These are phyloP conservation scores for Stichodactyla mertensii DNA, from an alignment of 64 coral and sea anemone genomes.

Conservation along the genomic window DNA sequence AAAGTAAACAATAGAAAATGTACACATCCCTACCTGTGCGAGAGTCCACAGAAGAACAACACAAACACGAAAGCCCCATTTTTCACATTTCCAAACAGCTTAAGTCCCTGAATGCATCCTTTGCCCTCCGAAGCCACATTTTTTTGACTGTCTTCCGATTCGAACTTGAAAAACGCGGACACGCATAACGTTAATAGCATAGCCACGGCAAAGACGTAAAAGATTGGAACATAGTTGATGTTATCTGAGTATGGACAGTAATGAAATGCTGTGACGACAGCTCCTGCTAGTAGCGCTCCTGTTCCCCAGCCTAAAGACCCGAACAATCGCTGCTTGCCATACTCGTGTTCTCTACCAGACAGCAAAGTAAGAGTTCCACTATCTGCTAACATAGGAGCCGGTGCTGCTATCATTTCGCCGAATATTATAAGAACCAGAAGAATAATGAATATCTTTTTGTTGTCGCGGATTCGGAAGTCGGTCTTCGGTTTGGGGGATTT, in stretches of 20 bases:
- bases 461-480: slow-evolving; percentile 77
- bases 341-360: slow-evolving; percentile 62
- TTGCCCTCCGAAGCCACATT: not conserved
- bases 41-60: slow-evolving; percentile 72
- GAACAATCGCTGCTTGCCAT: slow-evolving; percentile 73
- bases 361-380: slow-evolving; percentile 67
- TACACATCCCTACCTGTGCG: slow-evolving; percentile 36
- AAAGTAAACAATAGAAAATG: not conserved
- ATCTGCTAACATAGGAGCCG: slow-evolving; percentile 78
- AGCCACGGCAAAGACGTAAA: slow-evolving; percentile 75
- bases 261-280: slow-evolving; percentile 74
- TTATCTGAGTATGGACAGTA: slow-evolving; percentile 79
- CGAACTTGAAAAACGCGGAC: slow-evolving; percentile 65
- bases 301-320: slow-evolving; percentile 83
- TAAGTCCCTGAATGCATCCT: slow-evolving; percentile 59
- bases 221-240: slow-evolving; percentile 73
- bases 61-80: slow-evolving; percentile 81
- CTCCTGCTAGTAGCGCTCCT: slow-evolving; percentile 62
- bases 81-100: slow-evolving; percentile 69
- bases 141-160: not conserved
- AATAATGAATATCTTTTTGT: slow-evolving; percentile 66
- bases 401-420: slow-evolving; percentile 75
- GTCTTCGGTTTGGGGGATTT: slow-evolving; percentile 52
- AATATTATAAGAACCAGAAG: slow-evolving; percentile 66
- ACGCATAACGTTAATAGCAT: slow-evolving; percentile 70